A percentile compares a stretch with the other conserved stretches of the same genome.
Conservation (phyloP, 2,113 vertebrate species). For the Phyllostomus hastatus region DNA sequence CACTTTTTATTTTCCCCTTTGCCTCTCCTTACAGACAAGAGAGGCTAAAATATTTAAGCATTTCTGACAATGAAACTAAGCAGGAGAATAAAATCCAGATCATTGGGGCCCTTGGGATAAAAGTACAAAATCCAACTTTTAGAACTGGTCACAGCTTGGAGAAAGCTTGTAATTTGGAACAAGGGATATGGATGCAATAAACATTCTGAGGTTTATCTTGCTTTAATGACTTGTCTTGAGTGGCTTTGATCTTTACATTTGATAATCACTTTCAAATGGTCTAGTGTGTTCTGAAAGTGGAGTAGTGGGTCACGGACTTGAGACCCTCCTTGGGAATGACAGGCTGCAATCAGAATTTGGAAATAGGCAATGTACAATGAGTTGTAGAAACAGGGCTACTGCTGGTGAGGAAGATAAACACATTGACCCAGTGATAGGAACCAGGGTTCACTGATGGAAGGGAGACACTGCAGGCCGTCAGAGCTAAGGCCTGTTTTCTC, state of each 20-base stretch:
- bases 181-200: conserved; percentile 60
- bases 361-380: not conserved
- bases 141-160: conserved; percentile 55
- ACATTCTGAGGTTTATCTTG: conserved; percentile 53
- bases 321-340: conserved; percentile 24
- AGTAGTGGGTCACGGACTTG: conserved; percentile 44
- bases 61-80: conserved; percentile 59
- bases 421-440: not conserved
- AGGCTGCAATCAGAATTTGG: conserved; percentile 33
- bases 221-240: conserved; percentile 68
- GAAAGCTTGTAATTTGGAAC: conserved; percentile 51
- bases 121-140: conserved; percentile 44
- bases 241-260: conserved; percentile 57
- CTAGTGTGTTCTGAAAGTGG: conserved; percentile 47
- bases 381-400: not conserved
- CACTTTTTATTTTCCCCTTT: not conserved
- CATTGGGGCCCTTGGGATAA: conserved; percentile 21
- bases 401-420: not conserved
- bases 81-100: conserved; percentile 55
- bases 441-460: not conserved
- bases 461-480: not conserved
- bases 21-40: conserved; percentile 11
- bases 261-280: conserved; percentile 72
- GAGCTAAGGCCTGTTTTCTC: not conserved
- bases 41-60: conserved; percentile 11